Conservation (phyloP, 2,113 vertebrate genomes). For the Ranitomeya imitator region DNA sequence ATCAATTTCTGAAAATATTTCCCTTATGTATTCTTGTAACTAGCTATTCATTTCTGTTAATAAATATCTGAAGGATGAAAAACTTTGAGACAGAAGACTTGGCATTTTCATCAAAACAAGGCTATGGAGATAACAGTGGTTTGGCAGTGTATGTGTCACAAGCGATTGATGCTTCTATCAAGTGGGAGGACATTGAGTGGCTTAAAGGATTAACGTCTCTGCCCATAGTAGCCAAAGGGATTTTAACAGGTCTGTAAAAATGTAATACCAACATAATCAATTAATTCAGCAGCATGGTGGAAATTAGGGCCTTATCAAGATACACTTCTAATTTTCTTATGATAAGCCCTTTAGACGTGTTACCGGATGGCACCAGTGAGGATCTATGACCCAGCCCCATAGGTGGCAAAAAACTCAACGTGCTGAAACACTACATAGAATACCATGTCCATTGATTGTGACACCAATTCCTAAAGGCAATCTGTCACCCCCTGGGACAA, state of each 20-base stretch:
- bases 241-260: constrained; percentile 79
- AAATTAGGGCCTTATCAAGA: neutral
- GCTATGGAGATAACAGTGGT: constrained; percentile 84
- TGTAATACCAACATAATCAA: neutral
- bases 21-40: neutral
- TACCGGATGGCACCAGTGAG: too few relatives aligned
- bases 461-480: too few relatives aligned
- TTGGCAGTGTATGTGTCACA: constrained; percentile 87
- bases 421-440: too few relatives aligned
- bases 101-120: constrained; percentile 81
- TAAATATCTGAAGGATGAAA: constrained; percentile 77
- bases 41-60: neutral
- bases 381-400: neutral
- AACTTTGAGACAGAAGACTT: constrained; percentile 85
- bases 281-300: neutral
- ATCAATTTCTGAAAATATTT: too few relatives aligned
- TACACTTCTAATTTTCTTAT: neutral
- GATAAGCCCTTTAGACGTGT: too few relatives aligned
- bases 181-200: constrained; percentile 89
- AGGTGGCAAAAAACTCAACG: neutral
- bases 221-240: constrained; percentile 87
- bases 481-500: too few relatives aligned
- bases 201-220: constrained; percentile 81
- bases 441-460: too few relatives aligned
- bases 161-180: constrained; percentile 84